phyloP scores from a whole-genome alignment of 2,113 vertebrate genomes.

The Otocyon megalotis region DNA sequence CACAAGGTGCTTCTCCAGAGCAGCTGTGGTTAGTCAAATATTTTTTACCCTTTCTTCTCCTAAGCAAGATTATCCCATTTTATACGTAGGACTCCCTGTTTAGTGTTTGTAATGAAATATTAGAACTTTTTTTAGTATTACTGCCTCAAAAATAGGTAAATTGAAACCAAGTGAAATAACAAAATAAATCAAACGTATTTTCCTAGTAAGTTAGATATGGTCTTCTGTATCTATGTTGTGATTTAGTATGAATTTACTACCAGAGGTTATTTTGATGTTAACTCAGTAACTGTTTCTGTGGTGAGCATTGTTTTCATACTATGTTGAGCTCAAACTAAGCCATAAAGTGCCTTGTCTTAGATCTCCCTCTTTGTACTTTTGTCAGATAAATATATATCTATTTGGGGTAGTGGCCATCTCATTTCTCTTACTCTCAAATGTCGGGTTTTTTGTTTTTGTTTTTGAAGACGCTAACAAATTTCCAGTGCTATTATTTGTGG shows the following conservation, averaged over 20 bases:
- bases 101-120: conserved; percentile 5
- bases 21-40: background rate
- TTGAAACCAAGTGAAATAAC: conserved; percentile 40
- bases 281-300: conserved; percentile 67
- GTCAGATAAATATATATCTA: background rate
- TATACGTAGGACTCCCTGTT: background rate
- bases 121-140: background rate
- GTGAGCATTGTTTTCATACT: conserved; percentile 57
- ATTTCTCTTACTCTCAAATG: background rate
- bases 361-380: conserved; percentile 39
- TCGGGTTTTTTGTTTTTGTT: background rate
- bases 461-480: background rate
- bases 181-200: conserved; percentile 58
- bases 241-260: conserved; percentile 70
- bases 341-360: conserved; percentile 25
- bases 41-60: conserved; percentile 33
- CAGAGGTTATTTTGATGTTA: conserved; percentile 69
- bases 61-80: conserved; percentile 31
- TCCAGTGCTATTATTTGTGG: background rate
- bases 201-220: conserved; percentile 50
- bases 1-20: background rate
- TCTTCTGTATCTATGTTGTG: conserved; percentile 45
- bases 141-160: conserved; percentile 48
- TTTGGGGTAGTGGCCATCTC: background rate
- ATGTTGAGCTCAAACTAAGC: conserved; percentile 44